Base-by-base conservation (phyloP, 2,113 vertebrate species). In the Dinomys branickii region DNA sequence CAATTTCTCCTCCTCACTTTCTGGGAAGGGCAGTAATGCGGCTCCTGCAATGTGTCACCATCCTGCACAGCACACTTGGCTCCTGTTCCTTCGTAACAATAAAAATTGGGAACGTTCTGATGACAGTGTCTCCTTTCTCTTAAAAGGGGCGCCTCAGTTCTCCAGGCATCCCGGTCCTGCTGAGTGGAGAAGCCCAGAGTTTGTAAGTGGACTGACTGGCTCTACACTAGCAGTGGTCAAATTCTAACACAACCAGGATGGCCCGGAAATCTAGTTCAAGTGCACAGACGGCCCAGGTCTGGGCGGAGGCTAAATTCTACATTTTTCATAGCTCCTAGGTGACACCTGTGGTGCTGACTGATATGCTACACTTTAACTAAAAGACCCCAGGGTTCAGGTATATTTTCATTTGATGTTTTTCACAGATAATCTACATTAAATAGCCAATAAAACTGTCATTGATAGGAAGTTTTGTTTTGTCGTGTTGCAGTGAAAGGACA, bases 61-160 rank as follows among this genome's bases (percentile, higher is more conserved):
- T 56, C 88, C 35, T 0, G 0, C 94, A 85, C 19, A 75, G 88
- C 75, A 78, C 9, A 81, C 12, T 85, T 77, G 75, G 85, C 86
- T 96, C 35, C 88, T 95, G 35, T 50, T 91, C 61, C 88, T 96
- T 65, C 41, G 30, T 33, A 82, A 97, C 38, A 71, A 35, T 87
- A 63, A 86, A 85, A 88, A 93, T 91, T 80, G 77, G 56, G 54
- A 91, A 75, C 71, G 56, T 69, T 90, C 44, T 16, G 50, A 30
- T 2, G 35, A 47, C 28, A n/a, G 10, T 90, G 61, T 77, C 52
- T 69, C 38, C 65, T 30, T 84, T 65, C 71, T 84, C 35, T 67
- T 61, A 69, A 26, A 30, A 85, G 35, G n/a, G 83, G 13, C n/a
- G 87, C 59, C 71, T 85, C 38, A 54, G 56, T 73, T 96, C 89